phyloP scores from a whole-genome alignment of 2,888 invertebrate genomes.

The Hoplodrina ambigua region DNA sequence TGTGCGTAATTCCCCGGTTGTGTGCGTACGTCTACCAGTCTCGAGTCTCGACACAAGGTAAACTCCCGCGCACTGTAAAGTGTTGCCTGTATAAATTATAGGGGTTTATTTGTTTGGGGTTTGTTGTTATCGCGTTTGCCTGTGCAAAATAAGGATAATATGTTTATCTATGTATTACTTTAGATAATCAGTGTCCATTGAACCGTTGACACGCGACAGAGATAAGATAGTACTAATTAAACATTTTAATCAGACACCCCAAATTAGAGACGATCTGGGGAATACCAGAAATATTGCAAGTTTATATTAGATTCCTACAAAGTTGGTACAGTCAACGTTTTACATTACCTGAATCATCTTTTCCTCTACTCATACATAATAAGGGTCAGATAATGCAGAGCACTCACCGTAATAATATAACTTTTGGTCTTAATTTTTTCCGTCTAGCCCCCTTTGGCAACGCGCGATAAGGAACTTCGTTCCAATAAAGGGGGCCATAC shows the following conservation, averaged over 20 bases:
- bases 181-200: too few species aligned
- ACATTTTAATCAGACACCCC: background rate
- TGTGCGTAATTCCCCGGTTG: constrained; percentile 42
- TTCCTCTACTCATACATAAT: too few species aligned
- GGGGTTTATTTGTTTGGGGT: constrained; percentile 13
- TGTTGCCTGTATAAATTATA: constrained; percentile 29
- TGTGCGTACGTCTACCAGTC: background rate
- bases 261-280: background rate
- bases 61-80: constrained; percentile 36
- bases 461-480: too few species aligned
- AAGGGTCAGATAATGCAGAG: too few species aligned
- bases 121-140: constrained; percentile 47
- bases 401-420: too few species aligned
- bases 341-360: too few species aligned
- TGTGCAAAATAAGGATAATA: constrained; percentile 20
- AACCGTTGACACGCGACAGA: too few species aligned
- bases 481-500: too few species aligned
- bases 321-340: too few species aligned
- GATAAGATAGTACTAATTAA: background rate
- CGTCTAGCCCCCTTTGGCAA: too few species aligned
- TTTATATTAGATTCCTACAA: background rate
- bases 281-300: background rate
- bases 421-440: too few species aligned
- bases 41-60: constrained; percentile 9
- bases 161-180: too few species aligned